phyloP scores from a whole-genome alignment of 1,140 invertebrate species.

The Kradibia gibbosae region DNA sequence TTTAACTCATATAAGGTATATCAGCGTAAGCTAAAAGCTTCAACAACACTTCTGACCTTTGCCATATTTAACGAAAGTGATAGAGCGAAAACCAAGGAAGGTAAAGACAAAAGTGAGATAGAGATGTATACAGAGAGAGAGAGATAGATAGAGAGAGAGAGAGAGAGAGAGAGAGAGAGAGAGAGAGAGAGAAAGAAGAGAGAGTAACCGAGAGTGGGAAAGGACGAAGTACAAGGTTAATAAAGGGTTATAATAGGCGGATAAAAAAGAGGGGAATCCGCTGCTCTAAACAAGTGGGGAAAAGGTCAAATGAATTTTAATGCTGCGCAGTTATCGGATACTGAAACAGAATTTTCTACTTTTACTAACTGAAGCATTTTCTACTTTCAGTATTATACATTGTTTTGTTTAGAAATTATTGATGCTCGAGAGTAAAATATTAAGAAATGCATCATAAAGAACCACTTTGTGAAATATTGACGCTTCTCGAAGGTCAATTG shows the following conservation, averaged over 20 bases:
- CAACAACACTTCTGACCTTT: background rate
- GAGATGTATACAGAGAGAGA: background rate
- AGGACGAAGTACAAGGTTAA: background rate
- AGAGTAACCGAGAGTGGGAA: background rate
- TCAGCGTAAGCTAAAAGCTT: background rate
- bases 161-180: slow-evolving; percentile 35
- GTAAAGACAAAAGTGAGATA: background rate
- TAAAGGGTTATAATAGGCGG: background rate
- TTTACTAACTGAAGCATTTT: background rate
- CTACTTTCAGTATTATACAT: background rate
- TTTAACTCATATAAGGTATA: background rate
- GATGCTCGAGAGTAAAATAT: no score
- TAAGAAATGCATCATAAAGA: background rate
- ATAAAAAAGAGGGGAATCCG: background rate
- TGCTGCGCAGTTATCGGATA: background rate
- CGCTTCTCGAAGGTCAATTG: background rate
- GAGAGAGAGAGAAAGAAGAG: slow-evolving; percentile 34
- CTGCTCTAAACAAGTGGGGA: background rate
- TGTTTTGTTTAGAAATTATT: no score
- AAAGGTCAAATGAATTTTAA: background rate
- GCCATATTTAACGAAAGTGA: background rate
- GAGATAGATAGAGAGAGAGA: background rate
- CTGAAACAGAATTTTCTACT: no score
- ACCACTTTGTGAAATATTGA: background rate
- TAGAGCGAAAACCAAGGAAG: slow-evolving; percentile 8